A percentile compares a stretch with the other conserved stretches of the same genome.
These are phyloP conservation scores for Drosophila virilis DNA, from an alignment of 1,140 invertebrate genomes.

Conservation along the genomic window DNA sequence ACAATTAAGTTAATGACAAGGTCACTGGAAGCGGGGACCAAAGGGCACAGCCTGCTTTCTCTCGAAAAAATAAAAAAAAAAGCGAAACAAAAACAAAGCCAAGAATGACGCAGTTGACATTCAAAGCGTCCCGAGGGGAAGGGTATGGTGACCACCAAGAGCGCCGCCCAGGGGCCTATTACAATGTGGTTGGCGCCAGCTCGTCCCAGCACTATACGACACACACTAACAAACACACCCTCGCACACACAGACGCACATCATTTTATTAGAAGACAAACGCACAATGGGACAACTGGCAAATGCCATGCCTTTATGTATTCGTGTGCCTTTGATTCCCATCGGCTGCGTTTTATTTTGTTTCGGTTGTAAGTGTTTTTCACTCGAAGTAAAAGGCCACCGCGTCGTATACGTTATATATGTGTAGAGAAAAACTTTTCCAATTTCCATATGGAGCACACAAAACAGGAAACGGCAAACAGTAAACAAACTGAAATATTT, in stretches of 20 bases:
- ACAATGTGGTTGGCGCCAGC: constrained; percentile 67
- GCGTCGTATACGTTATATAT: constrained; percentile 39
- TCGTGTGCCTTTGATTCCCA: constrained; percentile 41
- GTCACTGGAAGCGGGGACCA: constrained; percentile 70
- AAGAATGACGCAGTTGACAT: constrained; percentile 76
- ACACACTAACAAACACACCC: constrained; percentile 41
- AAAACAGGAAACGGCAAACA: constrained; percentile 63
- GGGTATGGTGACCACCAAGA: constrained; percentile 44
- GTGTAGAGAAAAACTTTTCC: constrained; percentile 62
- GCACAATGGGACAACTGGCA: constrained; percentile 65
- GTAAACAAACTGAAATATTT: constrained; percentile 68
- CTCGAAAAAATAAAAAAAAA: constrained; percentile 20
- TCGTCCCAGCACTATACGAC: constrained; percentile 49
- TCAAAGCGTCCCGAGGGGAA: constrained; percentile 26
- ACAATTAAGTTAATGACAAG: constrained; percentile 82
- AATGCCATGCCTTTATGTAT: constrained; percentile 18
- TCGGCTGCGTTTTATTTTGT: constrained; percentile 38
- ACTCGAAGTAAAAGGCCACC: constrained; percentile 67
- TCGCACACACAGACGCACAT: constrained; percentile 24
- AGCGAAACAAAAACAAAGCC: constrained; percentile 4
- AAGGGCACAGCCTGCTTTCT: constrained; percentile 13
- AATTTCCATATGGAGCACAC: constrained; percentile 76
- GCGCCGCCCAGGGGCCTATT: constrained; percentile 58
- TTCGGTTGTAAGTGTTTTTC: constrained; percentile 40
- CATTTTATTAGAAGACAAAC: constrained; percentile 53